These are phyloP conservation scores for Dolichomitus sp. DNA, from an alignment of 2,888 invertebrate genomes.

Conservation along the genomic window DNA sequence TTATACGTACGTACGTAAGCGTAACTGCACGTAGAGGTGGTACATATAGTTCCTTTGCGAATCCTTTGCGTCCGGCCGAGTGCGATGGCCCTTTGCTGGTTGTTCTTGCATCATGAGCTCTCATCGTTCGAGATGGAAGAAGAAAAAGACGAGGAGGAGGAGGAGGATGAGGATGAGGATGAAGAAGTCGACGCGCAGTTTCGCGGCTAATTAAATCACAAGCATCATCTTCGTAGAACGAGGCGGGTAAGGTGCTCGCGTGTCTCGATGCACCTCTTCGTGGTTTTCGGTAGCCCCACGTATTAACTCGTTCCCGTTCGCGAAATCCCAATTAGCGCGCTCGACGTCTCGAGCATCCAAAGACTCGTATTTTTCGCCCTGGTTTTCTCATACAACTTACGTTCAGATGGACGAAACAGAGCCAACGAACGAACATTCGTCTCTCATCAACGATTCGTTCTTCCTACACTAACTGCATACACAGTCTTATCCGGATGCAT, in stretches of 20 bases:
- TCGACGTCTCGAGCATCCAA: slow-evolving; percentile 48
- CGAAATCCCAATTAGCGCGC: slow-evolving; percentile 64
- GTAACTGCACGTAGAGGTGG: slow-evolving; percentile 2
- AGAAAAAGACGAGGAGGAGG: slow-evolving; percentile 4
- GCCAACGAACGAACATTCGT: slow-evolving; percentile 43
- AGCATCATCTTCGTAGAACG: slow-evolving; percentile 40
- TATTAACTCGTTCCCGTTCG: slow-evolving; percentile 39
- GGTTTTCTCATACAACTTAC: slow-evolving; percentile 22
- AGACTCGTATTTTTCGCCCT: slow-evolving; percentile 42
- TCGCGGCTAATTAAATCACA: slow-evolving; percentile 64
- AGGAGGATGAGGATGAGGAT: slow-evolving; percentile 6
- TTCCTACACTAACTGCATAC: slow-evolving; percentile 49
- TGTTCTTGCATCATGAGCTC: slow-evolving; percentile 23
- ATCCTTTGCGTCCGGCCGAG: slow-evolving; percentile 40
- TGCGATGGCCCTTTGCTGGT: slow-evolving; percentile 37
- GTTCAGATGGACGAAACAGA: not conserved
- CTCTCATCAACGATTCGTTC: slow-evolving; percentile 80
- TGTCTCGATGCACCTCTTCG: slow-evolving; percentile 40
- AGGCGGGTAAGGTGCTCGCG: slow-evolving; percentile 34
- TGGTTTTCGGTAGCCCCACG: slow-evolving; percentile 39
- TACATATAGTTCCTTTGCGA: not conserved
- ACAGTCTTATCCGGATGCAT: slow-evolving; percentile 51
- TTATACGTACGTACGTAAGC: slow-evolving; percentile 60
- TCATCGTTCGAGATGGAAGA: not conserved
- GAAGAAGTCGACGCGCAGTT: slow-evolving; percentile 41